Base-by-base conservation (phyloP, 2,888 invertebrate species). In the Catonia carolina region DNA sequence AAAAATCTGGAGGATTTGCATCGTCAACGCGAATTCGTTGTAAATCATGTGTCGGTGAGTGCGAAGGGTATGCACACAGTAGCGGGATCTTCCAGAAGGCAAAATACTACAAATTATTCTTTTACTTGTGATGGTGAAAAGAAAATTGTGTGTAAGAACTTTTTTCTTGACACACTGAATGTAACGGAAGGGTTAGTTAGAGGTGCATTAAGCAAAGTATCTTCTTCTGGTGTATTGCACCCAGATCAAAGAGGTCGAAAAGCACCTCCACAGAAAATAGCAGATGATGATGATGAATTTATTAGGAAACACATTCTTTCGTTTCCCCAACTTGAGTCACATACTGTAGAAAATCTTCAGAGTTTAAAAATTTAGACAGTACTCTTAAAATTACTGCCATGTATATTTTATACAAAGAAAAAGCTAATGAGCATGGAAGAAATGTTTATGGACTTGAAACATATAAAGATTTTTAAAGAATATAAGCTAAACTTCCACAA, bases 141-240 rank as follows among this genome's bases (percentile, higher is more conserved):
- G 37, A 37, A 37, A 37, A 10, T 8, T 4, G 37, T n/a, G n/a
- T n/a, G n/a, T n/a, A n/a, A n/a, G n/a, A n/a, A n/a, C n/a, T n/a
- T n/a, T n/a, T n/a, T n/a, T 37, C 14, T 37, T n/a, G n/a, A n/a
- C n/a, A n/a, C n/a, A n/a, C 37, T 37, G 5, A 37, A 37, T 37
- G 37, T 37, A 10, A 37, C 37, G 17, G 37, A 37, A 37, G 37
- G 37, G 14, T 17, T 37, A 37, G 37, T 37, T 6, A 37, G 37
- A 37, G 37, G 37, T 37, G 37, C 37, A 15, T 37, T 37, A n/a
- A n/a, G n/a, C n/a, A n/a, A n/a, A n/a, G n/a, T 37, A 37, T 37
- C 37, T 37, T 3, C 37, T 37, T 37, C 5, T 37, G 37, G 37
- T 37, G 37, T 37, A 6, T 10, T 37, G 17, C 37, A 37, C n/a